Base-by-base conservation (phyloP, 2,113 vertebrate species). In the Prolemur simus region DNA sequence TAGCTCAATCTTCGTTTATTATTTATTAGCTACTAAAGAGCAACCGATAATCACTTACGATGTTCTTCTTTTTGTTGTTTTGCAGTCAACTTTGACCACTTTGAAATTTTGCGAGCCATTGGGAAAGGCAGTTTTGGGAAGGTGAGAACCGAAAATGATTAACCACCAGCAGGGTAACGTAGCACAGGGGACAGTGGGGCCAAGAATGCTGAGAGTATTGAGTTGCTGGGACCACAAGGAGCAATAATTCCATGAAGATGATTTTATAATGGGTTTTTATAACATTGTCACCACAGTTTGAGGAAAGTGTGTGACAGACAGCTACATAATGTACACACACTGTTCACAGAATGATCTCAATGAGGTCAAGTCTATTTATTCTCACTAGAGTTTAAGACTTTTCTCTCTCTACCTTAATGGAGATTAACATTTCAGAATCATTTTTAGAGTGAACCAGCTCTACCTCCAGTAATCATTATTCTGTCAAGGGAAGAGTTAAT, bases 41-140 rank as follows among this genome's bases (percentile, higher is more conserved):
- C 12, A 90, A 73, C 23, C 64, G 18, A 80, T 63, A 71, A 74
- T 89, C 56, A 82, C 64, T 96, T 34, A 66, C 27, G 8, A 60
- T 32, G 32, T 86, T 94, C 15, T 96, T 91, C 21, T 58, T n/a
- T 98, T 98, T 37, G 93, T 98, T 97, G 97, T 96, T 89, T 98
- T 98, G 47, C 98, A 99, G 99, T 99, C 81, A 99, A 99, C 97
- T 99, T 99, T 21, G 99, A 99, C 98, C 99, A 99, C 96, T 99
- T 99, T 98, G 99, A 99, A 98, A 99, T 99, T 98, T 97, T 99
- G 89, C 98, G 99, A 97, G 99, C 99, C 56, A 99, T 99, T 90
- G 99, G 99, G 91, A 99, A 99, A 98, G 99, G 99, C 96, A 99
- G 99, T 96, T 99, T 99, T 23, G 99, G 99, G 93, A 99, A 99